Conservation (phyloP, 2,888 invertebrate genomes). For the Pseudococcus viburni region DNA sequence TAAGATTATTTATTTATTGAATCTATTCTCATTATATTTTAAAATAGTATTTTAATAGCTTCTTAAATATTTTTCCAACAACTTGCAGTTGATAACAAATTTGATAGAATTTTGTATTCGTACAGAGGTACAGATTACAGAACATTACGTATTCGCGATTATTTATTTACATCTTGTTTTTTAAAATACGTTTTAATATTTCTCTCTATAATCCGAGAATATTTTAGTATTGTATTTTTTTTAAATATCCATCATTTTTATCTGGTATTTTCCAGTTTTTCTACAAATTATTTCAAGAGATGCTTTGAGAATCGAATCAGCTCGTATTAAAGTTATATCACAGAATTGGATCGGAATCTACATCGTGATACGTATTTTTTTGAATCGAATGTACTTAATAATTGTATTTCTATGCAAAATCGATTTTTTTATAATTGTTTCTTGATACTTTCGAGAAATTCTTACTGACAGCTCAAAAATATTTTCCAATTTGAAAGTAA, state of each 20-base stretch:
- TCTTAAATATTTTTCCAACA: conserved; percentile 3
- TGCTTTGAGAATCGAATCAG: background rate
- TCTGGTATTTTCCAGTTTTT: conserved; percentile 20
- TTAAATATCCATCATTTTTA: background rate
- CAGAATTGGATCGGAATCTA: background rate
- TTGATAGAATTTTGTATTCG: conserved; percentile 35
- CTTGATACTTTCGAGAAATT: background rate
- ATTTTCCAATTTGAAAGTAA: background rate
- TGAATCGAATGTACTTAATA: background rate
- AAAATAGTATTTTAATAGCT: conserved; percentile 15
- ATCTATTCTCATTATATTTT: conserved; percentile 19
- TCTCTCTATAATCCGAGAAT: background rate
- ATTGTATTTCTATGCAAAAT: background rate
- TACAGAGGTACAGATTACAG: background rate
- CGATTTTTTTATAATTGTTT: background rate
- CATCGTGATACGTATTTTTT: conserved; percentile 9
- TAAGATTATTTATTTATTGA: conserved; percentile 26
- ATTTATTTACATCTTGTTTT: background rate
- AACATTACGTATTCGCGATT: background rate
- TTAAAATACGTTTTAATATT: conserved; percentile 35
- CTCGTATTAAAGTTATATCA: conserved; percentile 24
- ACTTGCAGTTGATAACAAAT: conserved; percentile 39
- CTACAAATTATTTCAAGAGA: conserved; percentile 23
- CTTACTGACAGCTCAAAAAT: background rate
- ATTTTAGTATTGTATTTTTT: conserved; percentile 25